Base-by-base conservation (phyloP, 2,113 vertebrate species). In the Anseranas semipalmata region DNA sequence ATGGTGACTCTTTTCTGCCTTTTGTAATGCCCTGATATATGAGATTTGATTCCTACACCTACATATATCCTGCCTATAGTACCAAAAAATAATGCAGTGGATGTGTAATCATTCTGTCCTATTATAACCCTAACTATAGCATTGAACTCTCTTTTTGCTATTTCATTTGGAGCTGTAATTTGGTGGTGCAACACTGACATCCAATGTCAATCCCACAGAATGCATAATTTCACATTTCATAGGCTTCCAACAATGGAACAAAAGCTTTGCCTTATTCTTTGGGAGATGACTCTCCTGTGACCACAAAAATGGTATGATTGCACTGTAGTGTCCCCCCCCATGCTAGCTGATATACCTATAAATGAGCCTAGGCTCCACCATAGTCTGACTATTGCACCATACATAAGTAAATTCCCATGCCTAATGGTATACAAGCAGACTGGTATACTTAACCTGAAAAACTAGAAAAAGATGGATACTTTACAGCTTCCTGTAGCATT, bases 161-260 rank as follows among this genome's bases (percentile, higher is more conserved):
- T 62, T 94, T 76, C 70, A 30, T n/a, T 82, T 63, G 58, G 81
- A 96, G 53, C 67, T 91, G 39, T 43, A 63, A 43, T 97, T 96
- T 87, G 60, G 37, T 93, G 88, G 96, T 97, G 83, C 97, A 97
- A 97, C 90, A 89, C 89, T 97, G 88, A 94, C 90, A 91, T 94
- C 90, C 94, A 94, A 67, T 79, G 77, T 80, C 95, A 75, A 55
- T 93, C 66, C 18, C 37, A 71, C 90, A 87, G 72, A 97, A 79
- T 91, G 95, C 97, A 87, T 41, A 27, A 55, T 66, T 85, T 72
- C 68, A 65, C n/a, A n/a, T 95, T 79, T 82, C 63, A 9, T 12
- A 59, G 56, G 24, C 39, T 90, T 86, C 78, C 15, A 62, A 63
- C 52, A 55, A 30, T 6, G 17, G 77, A 86, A 87, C 43, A 79